Percentiles rank a stretch among this genome's conserved stretches.
Conservation (phyloP, 2,888 invertebrate species). For the Corythucha ciliata region DNA sequence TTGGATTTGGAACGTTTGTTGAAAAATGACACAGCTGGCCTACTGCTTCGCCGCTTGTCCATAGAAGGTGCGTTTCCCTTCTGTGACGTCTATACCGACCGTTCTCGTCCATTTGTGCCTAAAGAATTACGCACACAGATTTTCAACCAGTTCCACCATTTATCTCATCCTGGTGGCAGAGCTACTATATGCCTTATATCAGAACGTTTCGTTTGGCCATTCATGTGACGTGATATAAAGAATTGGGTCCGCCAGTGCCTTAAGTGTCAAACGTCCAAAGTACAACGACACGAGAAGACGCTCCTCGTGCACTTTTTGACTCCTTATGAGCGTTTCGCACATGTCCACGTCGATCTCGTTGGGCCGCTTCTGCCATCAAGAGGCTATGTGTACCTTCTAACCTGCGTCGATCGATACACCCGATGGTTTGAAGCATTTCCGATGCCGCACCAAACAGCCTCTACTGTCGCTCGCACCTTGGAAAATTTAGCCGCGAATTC, state of each 20-base stretch:
- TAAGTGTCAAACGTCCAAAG: slow-evolving; percentile 40
- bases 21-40: not conserved
- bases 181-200: slow-evolving; percentile 7
- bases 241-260: slow-evolving; percentile 13
- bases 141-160: slow-evolving; percentile 11
- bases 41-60: not conserved
- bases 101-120: slow-evolving; percentile 13
- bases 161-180: slow-evolving; percentile 4
- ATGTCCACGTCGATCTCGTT: slow-evolving; percentile 8
- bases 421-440: slow-evolving; percentile 18
- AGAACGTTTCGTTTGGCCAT: slow-evolving; percentile 14
- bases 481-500: too few relatives aligned
- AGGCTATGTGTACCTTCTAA: slow-evolving; percentile 3
- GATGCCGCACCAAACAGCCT: slow-evolving; percentile 6
- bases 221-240: slow-evolving; percentile 7
- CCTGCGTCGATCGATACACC: slow-evolving; percentile 6
- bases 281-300: slow-evolving; percentile 11
- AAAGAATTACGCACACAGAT: not conserved
- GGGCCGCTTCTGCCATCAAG: slow-evolving; percentile 7
- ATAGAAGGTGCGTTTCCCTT: not conserved
- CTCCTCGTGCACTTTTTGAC: not conserved
- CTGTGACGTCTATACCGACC: slow-evolving; percentile 10
- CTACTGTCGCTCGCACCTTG: slow-evolving; percentile 5
- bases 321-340: slow-evolving; percentile 5
- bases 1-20: not conserved